Evolutionary conservation across 2,797 vertebrate species (phyloP), one percentile per base, ranked within the genome.

Genomic region (Sylvia borin): DNA sequence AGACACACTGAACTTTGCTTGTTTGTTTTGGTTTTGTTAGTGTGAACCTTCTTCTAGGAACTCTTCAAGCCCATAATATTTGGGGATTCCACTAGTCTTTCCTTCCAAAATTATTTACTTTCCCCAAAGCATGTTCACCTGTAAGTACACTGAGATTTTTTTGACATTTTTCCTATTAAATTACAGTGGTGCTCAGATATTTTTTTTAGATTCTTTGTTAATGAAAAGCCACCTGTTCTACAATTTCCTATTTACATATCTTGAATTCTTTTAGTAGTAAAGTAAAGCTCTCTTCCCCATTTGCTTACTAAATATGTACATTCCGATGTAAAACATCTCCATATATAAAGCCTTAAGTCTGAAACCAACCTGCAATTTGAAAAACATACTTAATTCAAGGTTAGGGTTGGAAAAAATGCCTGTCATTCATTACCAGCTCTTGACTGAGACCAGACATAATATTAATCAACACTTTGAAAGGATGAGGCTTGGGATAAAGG

Each of bases 111-210:
- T 45, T 32, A 26, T 75, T 53, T 60, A 88, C 4, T 67, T 43
- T 89, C 70, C 48, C 12, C 29, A 83, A 62, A 83, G 6, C 16
- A 74, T 76, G 7, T 70, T 80, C 7, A 66, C 4, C 4, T 87
- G 2, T 53, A 71, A 42, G 67, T 26, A 57, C 32, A 25, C 24
- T 40, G 42, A 38, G 9, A 51, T 27, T 29, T 7, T 62, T 95
- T 68, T 72, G 15, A n/a, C 25, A 55, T 72, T 58, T n/a, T 87
- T 34, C 14, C 4, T 66, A 14, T 61, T 81, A 84, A 86, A 87
- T 70, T 48, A 58, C 50, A 86, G 50, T 16, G 15, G 9, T 7
- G 0, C 8, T 45, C 3, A 0, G 16, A 9, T 1, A 2, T 3
- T 40, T 36, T 48, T 29, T 65, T 27, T 10, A 19, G 11, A 16